Evolutionary conservation across 1,140 invertebrate species (phyloP), one percentile per base, ranked within the genome.

Genomic region (Cheumatopsyche charites): DNA sequence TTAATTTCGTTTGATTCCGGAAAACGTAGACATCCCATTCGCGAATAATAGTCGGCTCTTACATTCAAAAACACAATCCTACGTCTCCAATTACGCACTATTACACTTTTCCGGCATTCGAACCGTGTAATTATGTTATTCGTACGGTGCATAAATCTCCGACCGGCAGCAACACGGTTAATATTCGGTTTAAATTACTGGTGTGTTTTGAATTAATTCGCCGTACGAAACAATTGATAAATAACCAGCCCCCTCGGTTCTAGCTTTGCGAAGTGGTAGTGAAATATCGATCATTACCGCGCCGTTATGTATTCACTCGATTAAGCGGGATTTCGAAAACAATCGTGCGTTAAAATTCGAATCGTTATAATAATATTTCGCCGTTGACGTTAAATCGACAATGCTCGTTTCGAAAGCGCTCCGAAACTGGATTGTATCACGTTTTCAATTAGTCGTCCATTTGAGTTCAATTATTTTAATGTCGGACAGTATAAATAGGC

Each of bases 131-230:
- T 68, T 68, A 68, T 42, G 26, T 41, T 41, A 68, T 68, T 68
- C 21, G 17, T 23, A 15, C 12, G 19, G 17, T 29, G 17, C 25
- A 68, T 68, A 68, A 68, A 68, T 68, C 66, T 68, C 29, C 63
- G 63, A 7, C 36, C 2, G 36, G 62, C 62, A 47, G 19, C 43
- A 29, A 47, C 45, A 21, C 66, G 2, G 47, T 55, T 68, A 55
- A 68, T 68, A 68, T 68, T 68, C 66, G 66, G 66, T 68, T 68
- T 52, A 68, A 68, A 68, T 68, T 68, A 68, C 47, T 15, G 21
- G 42, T 23, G 15, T 23, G 21, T 29, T 58, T 55, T 68, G 66
- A 68, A 68, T 68, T 68, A 68, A 68, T 68, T 68, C 25, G 6
- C 45, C 42, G 25, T 55, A 52, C 25, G 45, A 41, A 36, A 55